A percentile compares a stretch with the other conserved stretches of the same genome.
Conservation (phyloP, 2,797 vertebrate genomes). For the Gymnothorax reevesii region DNA sequence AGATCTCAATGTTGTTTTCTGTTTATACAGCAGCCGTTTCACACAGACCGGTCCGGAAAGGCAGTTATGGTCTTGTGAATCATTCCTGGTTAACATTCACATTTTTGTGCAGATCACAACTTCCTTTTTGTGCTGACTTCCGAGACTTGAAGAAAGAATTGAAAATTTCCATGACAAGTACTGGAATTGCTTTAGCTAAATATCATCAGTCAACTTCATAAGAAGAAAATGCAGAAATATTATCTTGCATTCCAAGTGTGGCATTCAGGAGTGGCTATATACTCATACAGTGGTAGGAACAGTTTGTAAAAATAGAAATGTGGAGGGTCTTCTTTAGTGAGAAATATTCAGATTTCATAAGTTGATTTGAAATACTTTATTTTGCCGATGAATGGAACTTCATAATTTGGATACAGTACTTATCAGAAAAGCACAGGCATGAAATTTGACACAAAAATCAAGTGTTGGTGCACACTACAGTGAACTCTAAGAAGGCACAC, state of each 20-base stretch:
- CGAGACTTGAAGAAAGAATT: background rate
- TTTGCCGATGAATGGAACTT: background rate
- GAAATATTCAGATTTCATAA: background rate
- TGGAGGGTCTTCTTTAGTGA: background rate
- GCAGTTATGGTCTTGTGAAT: background rate
- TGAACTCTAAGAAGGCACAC: background rate
- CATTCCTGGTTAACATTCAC: background rate
- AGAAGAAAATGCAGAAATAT: background rate
- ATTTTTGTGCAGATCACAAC: background rate
- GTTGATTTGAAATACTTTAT: background rate
- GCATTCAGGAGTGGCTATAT: background rate
- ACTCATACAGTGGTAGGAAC: no score
- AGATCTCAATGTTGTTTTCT: background rate
- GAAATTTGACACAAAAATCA: background rate
- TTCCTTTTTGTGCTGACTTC: background rate
- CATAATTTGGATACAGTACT: background rate
- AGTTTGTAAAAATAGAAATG: background rate
- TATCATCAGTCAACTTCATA: background rate
- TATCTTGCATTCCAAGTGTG: background rate
- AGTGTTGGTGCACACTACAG: background rate
- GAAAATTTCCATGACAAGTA: background rate
- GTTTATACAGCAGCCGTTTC: background rate
- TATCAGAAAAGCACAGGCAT: background rate
- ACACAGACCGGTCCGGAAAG: background rate
- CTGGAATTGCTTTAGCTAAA: background rate